Percentiles rank a stretch among this genome's conserved stretches.
Evolutionary conservation across 2,888 invertebrate species (phyloP).

Genomic region (Eilema griseolum): DNA sequence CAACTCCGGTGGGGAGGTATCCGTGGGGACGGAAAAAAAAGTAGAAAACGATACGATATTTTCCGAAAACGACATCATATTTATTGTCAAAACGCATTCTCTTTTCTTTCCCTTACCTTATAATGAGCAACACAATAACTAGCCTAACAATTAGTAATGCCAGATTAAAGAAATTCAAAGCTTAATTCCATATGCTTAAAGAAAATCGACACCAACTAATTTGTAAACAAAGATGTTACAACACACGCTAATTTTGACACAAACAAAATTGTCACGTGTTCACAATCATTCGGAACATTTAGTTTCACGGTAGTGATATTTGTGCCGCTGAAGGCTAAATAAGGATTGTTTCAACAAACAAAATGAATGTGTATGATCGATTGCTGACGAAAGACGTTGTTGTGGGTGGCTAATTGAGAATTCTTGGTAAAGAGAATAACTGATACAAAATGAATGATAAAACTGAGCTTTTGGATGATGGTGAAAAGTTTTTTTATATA

Average conservation of each 20-base stretch:
- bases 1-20: no score
- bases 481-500: background rate
- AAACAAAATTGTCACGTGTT: constrained; percentile 59
- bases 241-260: constrained; percentile 39
- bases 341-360: constrained; percentile 48
- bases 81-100: background rate
- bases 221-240: constrained; percentile 23
- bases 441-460: background rate
- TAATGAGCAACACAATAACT: background rate
- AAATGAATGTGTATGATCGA: constrained; percentile 43
- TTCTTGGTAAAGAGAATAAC: constrained; percentile 20
- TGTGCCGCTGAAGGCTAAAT: constrained; percentile 56
- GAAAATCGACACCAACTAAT: constrained; percentile 25
- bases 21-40: no score
- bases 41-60: no score
- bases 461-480: background rate
- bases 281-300: constrained; percentile 67
- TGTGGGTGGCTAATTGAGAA: constrained; percentile 47
- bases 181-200: constrained; percentile 9
- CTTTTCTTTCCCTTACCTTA: background rate
- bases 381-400: constrained; percentile 30
- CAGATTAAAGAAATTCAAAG: constrained; percentile 8
- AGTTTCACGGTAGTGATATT: constrained; percentile 59
- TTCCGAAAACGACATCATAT: background rate
- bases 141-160: constrained; percentile 18